A percentile compares a stretch with the other conserved stretches of the same genome.
phyloP scores from a whole-genome alignment of 2,888 invertebrate genomes.

The Aelia acuminata region DNA sequence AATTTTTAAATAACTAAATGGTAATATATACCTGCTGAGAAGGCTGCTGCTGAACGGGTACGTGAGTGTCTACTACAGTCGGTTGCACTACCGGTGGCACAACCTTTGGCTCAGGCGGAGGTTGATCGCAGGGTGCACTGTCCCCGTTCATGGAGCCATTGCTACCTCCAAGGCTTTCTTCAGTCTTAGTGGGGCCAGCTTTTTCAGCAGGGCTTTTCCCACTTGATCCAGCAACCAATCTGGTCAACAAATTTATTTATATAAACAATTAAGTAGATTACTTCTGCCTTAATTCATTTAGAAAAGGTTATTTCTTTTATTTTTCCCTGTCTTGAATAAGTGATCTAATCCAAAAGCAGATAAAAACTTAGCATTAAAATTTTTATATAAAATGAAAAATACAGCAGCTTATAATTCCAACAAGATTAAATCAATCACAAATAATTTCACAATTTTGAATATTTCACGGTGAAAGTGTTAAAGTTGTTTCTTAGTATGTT shows the following conservation, averaged over 20 bases:
- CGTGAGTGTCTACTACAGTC: neutral
- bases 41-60: constrained; percentile 16
- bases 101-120: constrained; percentile 24
- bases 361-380: no score
- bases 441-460: no score
- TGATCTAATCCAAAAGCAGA: no score
- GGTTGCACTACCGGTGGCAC: neutral
- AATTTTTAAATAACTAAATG: no score
- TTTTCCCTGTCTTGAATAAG: neutral
- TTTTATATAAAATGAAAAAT: no score
- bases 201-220: constrained; percentile 37
- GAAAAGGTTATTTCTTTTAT: neutral
- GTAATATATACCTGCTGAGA: constrained; percentile 1
- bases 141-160: constrained; percentile 50
- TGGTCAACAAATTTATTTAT: neutral
- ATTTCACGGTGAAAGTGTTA: no score
- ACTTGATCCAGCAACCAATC: constrained; percentile 22
- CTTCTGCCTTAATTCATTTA: neutral
- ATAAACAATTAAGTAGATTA: neutral
- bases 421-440: no score
- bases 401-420: no score
- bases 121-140: constrained; percentile 11
- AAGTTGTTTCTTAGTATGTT: no score
- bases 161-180: constrained; percentile 35
- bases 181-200: constrained; percentile 36